phyloP scores from a whole-genome alignment of 2,113 vertebrate genomes.

The Polyodon spathula region DNA sequence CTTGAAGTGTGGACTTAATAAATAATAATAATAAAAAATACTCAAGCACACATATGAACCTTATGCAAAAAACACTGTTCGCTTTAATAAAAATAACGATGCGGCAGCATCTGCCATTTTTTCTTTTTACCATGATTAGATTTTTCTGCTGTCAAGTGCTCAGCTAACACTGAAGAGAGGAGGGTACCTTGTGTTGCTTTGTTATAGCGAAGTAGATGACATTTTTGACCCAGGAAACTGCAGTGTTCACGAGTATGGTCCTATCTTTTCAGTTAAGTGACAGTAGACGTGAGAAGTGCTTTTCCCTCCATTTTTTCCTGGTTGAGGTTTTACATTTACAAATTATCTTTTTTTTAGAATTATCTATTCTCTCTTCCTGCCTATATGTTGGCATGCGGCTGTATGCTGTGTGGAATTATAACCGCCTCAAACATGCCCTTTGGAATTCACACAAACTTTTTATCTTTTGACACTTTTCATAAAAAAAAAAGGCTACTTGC shows the following conservation, averaged over 20 bases:
- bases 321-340: background rate
- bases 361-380: background rate
- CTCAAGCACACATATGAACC: too few relatives aligned
- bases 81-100: constrained; percentile 58
- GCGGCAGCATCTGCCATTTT: constrained; percentile 52
- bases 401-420: too few relatives aligned
- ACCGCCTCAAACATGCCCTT: too few relatives aligned
- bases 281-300: background rate
- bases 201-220: background rate
- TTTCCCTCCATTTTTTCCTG: background rate
- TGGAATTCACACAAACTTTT: too few relatives aligned
- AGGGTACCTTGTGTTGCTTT: background rate
- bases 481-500: too few relatives aligned
- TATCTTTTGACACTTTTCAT: too few relatives aligned
- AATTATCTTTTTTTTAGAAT: background rate
- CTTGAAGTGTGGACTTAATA: constrained; percentile 64
- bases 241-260: background rate
- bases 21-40: constrained; percentile 19
- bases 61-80: background rate
- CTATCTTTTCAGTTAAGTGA: background rate
- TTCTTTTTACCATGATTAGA: constrained; percentile 25
- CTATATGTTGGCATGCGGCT: too few relatives aligned
- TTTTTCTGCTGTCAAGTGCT: background rate
- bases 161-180: background rate
- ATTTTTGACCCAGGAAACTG: background rate